A percentile compares a stretch with the other conserved stretches of the same genome.
These are phyloP conservation scores for Plagodis pulveraria DNA, from an alignment of 2,888 invertebrate genomes.

Conservation along the genomic window DNA sequence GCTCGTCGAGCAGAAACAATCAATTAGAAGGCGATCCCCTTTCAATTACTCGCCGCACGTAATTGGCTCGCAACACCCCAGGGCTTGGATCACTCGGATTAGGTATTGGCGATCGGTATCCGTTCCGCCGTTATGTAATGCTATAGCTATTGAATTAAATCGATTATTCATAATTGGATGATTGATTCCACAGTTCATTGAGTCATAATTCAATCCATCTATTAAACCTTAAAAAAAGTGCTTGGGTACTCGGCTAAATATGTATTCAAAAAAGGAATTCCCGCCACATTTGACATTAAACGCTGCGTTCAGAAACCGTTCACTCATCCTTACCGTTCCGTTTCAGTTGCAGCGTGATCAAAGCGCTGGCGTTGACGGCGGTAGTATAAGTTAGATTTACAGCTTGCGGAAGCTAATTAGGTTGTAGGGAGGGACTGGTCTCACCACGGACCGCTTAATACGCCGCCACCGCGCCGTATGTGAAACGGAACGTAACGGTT, in stretches of 20 bases:
- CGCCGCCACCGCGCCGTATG: slow-evolving; percentile 50
- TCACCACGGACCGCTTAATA: slow-evolving; percentile 57
- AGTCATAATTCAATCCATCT: too few species aligned
- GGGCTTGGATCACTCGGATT: slow-evolving; percentile 49
- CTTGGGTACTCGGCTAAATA: background rate
- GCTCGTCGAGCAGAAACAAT: slow-evolving; percentile 76
- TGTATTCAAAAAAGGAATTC: slow-evolving; percentile 51
- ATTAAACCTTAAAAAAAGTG: background rate
- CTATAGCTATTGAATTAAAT: background rate
- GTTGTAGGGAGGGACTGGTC: slow-evolving; percentile 57
- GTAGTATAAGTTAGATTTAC: slow-evolving; percentile 74
- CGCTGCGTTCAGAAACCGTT: slow-evolving; percentile 73
- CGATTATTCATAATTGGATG: background rate
- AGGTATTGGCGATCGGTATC: slow-evolving; percentile 27
- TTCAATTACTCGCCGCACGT: slow-evolving; percentile 77
- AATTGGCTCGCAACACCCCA: slow-evolving; percentile 67
- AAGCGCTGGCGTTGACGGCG: slow-evolving; percentile 73
- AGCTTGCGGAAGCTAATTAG: slow-evolving; percentile 81
- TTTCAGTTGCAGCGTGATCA: slow-evolving; percentile 73
- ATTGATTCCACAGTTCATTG: too few species aligned
- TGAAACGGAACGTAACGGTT: slow-evolving; percentile 63
- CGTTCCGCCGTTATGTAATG: slow-evolving; percentile 24
- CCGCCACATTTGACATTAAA: slow-evolving; percentile 76
- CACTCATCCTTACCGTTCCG: slow-evolving; percentile 67
- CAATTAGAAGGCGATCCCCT: slow-evolving; percentile 78